A percentile compares a stretch with the other conserved stretches of the same genome.
phyloP scores from a whole-genome alignment of 2,797 vertebrate species.

The Lemur catta region DNA sequence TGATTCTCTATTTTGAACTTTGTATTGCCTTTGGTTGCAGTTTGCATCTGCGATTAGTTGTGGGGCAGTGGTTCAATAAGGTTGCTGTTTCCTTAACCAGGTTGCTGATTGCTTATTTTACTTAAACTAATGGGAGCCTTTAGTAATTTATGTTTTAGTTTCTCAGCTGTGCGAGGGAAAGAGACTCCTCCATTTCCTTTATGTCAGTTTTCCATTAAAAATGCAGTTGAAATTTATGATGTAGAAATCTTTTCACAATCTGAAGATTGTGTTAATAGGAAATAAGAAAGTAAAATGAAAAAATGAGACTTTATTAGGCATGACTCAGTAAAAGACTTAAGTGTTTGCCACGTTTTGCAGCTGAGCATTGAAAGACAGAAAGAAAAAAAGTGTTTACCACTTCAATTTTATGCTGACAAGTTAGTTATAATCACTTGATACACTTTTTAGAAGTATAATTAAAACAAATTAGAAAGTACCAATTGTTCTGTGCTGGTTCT shows the following conservation, averaged over 20 bases:
- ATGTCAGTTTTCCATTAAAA: neutral
- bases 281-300: neutral
- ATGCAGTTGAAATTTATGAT: neutral
- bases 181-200: neutral
- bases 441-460: neutral
- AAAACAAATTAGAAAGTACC: neutral
- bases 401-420: neutral
- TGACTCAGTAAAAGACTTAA: neutral
- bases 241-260: neutral
- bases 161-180: neutral
- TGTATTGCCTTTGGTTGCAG: neutral
- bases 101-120: neutral
- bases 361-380: too few relatives aligned
- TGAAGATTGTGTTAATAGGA: neutral
- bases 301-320: neutral
- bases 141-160: neutral
- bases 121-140: neutral
- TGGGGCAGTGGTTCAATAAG: neutral
- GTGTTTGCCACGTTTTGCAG: neutral
- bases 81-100: neutral
- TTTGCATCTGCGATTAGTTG: neutral
- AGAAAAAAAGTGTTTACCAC: neutral
- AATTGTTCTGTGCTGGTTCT: neutral
- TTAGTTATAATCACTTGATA: neutral
- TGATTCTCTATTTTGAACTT: slow-evolving; percentile 22